Evolutionary conservation across 35 echinoderm and acorn worm species (phyloP).

Genomic region (Strongylocentrotus purpuratus): DNA sequence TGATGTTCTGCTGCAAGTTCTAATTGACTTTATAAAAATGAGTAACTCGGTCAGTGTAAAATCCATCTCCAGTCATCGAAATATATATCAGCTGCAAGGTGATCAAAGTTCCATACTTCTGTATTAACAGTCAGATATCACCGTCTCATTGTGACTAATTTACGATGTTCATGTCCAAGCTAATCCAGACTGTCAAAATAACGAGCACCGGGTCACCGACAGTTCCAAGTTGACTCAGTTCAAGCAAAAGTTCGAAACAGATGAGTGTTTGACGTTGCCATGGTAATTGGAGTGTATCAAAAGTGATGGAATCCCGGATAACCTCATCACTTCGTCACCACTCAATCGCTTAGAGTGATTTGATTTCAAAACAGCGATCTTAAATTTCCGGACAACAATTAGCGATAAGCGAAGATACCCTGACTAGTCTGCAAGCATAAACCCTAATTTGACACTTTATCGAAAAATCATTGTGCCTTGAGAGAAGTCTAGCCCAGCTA

Average conservation of each 20-base stretch:
- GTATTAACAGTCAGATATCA: no score
- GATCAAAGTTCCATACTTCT: no score
- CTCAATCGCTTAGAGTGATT: slow-evolving; percentile 10
- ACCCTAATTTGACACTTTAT: no score
- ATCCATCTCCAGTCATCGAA: no score
- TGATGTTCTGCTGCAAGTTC: no score
- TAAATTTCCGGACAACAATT: background rate
- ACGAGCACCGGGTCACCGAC: background rate
- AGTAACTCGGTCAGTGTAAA: no score
- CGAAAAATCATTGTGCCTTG: no score
- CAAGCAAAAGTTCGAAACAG: background rate
- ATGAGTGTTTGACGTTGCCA: background rate
- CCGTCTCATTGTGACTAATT: no score
- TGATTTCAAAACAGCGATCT: background rate
- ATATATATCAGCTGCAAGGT: no score
- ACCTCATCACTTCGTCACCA: background rate
- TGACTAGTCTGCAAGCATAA: no score
- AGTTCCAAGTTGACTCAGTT: background rate
- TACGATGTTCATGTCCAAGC: background rate
- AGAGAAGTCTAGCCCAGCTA: no score
- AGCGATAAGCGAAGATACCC: background rate
- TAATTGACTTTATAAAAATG: no score
- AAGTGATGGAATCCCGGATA: background rate
- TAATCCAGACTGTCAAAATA: background rate
- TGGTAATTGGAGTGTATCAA: background rate